Base-by-base conservation (phyloP, 2,888 invertebrate species). In the Dione vanillae region DNA sequence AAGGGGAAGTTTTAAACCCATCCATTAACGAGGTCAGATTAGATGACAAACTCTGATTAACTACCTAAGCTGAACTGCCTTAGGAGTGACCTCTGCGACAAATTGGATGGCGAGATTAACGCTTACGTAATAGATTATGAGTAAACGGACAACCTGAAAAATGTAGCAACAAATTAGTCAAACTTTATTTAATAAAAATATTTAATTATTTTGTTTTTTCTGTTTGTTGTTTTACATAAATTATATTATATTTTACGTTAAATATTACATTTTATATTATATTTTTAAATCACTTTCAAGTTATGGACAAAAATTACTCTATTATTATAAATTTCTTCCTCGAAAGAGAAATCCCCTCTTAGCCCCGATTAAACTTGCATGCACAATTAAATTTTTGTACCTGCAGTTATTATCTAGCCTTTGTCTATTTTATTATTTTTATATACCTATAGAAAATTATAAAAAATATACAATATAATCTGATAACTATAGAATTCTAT, bases 11-110 rank as follows among this genome's bases (percentile, higher is more conserved):
- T 45, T 11, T 59, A 14, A 59, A 43, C 20, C 20, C 41, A n/a
- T n/a, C 20, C n/a, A 27, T 27, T 16, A 45, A 16, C 61, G 37
- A 56, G 16, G 40, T 37, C 27, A 11, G 61, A 61, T 49, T 37
- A 64, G 40, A 49, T 20, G 45, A 49, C 2, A 37, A 64, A 49
- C 64, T 64, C 64, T 49, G 64, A 64, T 64, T 64, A 64, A 64
- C 37, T 49, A 35, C 19, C 19, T 49, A 49, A 64, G 16, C 61
- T 45, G 61, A 61, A 51, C 19, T 64, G 49, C 64, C 37, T 49
- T 20, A 37, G 37, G 35, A 49, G 37, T 51, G 49, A 64, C 49
- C 49, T 64, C 19, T 64, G 19, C 19, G 37, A 49, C 37, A 40
- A 64, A 64, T 64, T 64, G 49, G 37, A 64, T n/a, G 49, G 40